phyloP scores from a whole-genome alignment of 1,140 invertebrate genomes.

The Drosophila watanabei region DNA sequence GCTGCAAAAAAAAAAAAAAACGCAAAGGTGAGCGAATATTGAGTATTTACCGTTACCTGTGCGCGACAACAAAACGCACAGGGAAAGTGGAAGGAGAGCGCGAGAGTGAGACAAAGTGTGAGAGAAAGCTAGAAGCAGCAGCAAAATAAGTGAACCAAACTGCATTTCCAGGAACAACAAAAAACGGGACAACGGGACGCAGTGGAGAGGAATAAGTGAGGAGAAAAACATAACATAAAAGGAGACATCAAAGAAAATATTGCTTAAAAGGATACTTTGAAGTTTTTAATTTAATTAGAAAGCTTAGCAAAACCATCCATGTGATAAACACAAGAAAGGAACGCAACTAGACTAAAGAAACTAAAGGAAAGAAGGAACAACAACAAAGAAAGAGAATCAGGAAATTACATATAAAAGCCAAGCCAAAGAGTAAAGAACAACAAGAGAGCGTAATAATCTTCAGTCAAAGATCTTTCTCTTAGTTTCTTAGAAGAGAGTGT shows the following conservation, averaged over 20 bases:
- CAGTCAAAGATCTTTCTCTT: background rate
- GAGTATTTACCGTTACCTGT: constrained; percentile 33
- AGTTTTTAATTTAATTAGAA: constrained; percentile 3
- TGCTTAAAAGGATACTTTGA: background rate
- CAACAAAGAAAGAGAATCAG: background rate
- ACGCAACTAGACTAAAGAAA: background rate
- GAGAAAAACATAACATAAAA: background rate
- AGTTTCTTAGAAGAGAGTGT: background rate
- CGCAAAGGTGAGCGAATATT: constrained; percentile 25
- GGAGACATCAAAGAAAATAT: background rate
- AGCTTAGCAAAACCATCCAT: constrained; percentile 4
- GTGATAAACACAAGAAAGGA: constrained; percentile 6
- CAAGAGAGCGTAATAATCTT: background rate
- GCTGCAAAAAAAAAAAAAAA: constrained; percentile 12
- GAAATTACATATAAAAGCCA: background rate
- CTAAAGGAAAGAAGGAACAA: constrained; percentile 3
- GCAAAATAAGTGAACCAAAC: constrained; percentile 20
- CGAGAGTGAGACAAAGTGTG: background rate
- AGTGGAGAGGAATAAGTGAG: background rate
- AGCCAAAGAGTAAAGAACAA: background rate
- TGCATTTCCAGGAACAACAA: constrained; percentile 33
- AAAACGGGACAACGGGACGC: constrained; percentile 6
- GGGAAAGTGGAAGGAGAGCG: background rate
- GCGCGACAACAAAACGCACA: constrained; percentile 29
- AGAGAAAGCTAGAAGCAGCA: constrained; percentile 1